phyloP scores from a whole-genome alignment of 2,888 invertebrate species.

The Troglohyphantes excavatus region DNA sequence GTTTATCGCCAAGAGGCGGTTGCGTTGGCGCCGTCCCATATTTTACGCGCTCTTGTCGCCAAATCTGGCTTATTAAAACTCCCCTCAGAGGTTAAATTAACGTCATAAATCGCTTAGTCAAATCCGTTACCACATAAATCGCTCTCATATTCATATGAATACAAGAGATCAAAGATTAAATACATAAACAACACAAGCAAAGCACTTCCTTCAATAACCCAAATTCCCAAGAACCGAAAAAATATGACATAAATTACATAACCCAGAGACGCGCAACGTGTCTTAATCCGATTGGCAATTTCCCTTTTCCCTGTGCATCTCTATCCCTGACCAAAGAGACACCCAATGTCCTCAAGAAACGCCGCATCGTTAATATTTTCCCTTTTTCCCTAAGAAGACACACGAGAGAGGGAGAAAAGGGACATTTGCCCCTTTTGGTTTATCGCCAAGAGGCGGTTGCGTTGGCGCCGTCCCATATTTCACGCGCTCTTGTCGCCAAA shows the following conservation, averaged over 20 bases:
- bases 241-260: not conserved
- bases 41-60: conserved; percentile 40
- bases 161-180: not conserved
- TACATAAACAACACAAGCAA: not conserved
- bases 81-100: conserved; percentile 40
- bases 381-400: no score
- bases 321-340: not conserved
- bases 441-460: not conserved
- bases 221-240: not conserved
- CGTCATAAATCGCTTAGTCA: conserved; percentile 58
- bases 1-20: conserved; percentile 2
- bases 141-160: not conserved
- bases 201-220: not conserved
- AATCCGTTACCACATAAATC: conserved; percentile 45
- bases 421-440: conserved; percentile 22
- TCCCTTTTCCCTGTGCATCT: no score
- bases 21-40: conserved; percentile 34
- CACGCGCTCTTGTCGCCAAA: conserved; percentile 44
- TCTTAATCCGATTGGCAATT: not conserved
- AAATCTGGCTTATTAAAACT: conserved; percentile 61
- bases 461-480: conserved; percentile 47
- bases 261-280: not conserved
- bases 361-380: conserved; percentile 6
- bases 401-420: not conserved
- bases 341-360: not conserved